Base-by-base conservation (phyloP, 2,113 vertebrate genomes). In the Tympanuchus pallidicinctus region DNA sequence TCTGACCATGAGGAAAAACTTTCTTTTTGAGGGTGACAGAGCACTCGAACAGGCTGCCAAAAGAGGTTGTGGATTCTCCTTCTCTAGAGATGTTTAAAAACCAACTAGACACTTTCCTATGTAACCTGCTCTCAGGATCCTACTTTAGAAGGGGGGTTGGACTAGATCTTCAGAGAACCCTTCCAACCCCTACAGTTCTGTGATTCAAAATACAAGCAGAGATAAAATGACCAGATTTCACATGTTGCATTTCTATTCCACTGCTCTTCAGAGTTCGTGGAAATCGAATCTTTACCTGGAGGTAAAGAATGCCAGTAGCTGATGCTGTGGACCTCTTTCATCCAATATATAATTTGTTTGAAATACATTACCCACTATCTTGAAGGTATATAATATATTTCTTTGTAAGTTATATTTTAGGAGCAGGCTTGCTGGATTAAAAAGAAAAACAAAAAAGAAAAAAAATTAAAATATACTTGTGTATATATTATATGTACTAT, bases 351-450 rank as follows among this genome's bases (percentile, higher is more conserved):
- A 89, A 85, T 52, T 83, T 61, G 89, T 97, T 94, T 89, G 84
- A 95, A 93, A 73, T 90, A 9, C 74, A 59, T 83, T 52, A 45
- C 32, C 27, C 54, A 45, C 61, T 89, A n/a, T 73, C 92, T 96
- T 88, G 79, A 75, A 95, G 87, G 30, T 80, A 38, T 38, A 38
- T 38, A 38, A 38, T 38, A 38, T 38, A 63, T 89, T 92, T 89
- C 38, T 91, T 92, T 75, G 77, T 66, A 82, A 95, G 95, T 91
- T 95, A 70, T 92, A 83, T 92, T 93, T 88, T 80, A 82, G 48
- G 60, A 64, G 27, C 59, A 93, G 59, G 64, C 92, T 82, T 95
- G 28, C 93, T 94, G 45, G 82, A 27, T 57, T 18, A 32, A 57
- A 56, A 56, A 30, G 30, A 27, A 50, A 13, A 50, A 24, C 8